Evolutionary conservation across 1,140 invertebrate genomes (phyloP), one percentile per base, ranked within the genome.

Genomic region (Eufriesea mexicana): DNA sequence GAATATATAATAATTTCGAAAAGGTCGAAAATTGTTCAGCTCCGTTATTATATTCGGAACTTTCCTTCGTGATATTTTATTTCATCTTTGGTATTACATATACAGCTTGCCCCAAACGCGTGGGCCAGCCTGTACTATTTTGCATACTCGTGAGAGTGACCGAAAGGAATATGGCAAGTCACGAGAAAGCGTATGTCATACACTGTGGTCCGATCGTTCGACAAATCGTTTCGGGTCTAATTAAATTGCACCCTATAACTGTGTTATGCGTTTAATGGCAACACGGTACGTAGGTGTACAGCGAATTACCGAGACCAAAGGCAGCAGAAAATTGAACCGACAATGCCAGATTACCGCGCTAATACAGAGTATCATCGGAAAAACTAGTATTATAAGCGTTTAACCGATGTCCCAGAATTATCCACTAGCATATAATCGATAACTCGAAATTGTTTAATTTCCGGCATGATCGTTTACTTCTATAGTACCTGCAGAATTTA

Each of bases 191-290:
- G 18, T 28, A 28, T 20, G n/a, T 28, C 18, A 8, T 0, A 12
- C 16, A n/a, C 49, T 57, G 54, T 20, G 16, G 23, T 74, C 45
- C 23, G 35, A 25, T 16, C n/a, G 35, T 25, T 10, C 35, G 16
- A 74, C 55, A 55, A 74, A 74, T 74, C 72, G 72, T 18, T 59
- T 20, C 42, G 8, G 8, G 57, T 42, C 55, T 74, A 57, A 74
- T 74, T 59, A 59, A 57, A 51, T 54, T 9, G 68, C 9, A 35
- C 49, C 20, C 12, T 45, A 45, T 74, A 74, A 42, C 55, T 12
- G 71, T 10, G 55, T 57, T 59, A 47, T 35, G 14, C n/a, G 55
- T 59, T 74, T 47, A 59, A 74, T 74, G 42, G 45, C n/a, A 45
- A 59, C 9, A 5, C 14, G 18, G 35, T 49, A 7, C 28, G 7